phyloP scores from a whole-genome alignment of 2,797 vertebrate genomes.

The Mus caroli region DNA sequence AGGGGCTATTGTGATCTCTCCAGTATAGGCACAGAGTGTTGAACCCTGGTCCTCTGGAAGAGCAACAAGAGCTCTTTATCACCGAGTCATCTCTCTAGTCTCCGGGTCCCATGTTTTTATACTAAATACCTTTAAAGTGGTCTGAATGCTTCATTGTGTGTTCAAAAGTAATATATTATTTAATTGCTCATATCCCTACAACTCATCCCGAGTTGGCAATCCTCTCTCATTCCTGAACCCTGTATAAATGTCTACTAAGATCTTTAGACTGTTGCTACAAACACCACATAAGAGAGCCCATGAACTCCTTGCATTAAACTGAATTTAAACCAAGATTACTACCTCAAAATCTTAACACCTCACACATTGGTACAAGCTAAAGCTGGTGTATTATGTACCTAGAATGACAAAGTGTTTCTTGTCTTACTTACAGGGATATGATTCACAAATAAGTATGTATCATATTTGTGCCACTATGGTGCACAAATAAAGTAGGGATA shows the following conservation, averaged over 20 bases:
- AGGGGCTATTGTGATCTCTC: background rate
- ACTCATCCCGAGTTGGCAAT: background rate
- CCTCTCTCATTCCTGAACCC: background rate
- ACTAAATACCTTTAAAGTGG: conserved; percentile 50
- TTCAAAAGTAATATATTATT: conserved; percentile 36
- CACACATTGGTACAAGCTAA: conserved; percentile 36
- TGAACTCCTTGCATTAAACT: conserved; percentile 3
- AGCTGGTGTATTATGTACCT: conserved; percentile 9
- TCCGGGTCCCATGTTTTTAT: background rate
- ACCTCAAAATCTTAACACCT: conserved; percentile 24
- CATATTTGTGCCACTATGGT: background rate
- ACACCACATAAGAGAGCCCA: background rate
- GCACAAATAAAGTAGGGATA: conserved; percentile 13
- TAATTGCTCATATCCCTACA: conserved; percentile 27
- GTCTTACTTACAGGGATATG: background rate
- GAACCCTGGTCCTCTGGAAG: background rate
- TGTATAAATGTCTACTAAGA: background rate
- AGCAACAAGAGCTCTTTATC: background rate
- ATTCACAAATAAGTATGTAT: background rate
- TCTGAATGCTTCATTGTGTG: background rate
- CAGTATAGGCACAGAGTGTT: background rate
- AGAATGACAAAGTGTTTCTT: conserved; percentile 28
- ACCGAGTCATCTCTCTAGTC: background rate
- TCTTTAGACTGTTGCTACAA: background rate
- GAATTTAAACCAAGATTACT: conserved; percentile 42